Percentiles rank a stretch among this genome's conserved stretches.
These are phyloP conservation scores for Euproctis similis DNA, from an alignment of 2,888 invertebrate species.

Conservation along the genomic window DNA sequence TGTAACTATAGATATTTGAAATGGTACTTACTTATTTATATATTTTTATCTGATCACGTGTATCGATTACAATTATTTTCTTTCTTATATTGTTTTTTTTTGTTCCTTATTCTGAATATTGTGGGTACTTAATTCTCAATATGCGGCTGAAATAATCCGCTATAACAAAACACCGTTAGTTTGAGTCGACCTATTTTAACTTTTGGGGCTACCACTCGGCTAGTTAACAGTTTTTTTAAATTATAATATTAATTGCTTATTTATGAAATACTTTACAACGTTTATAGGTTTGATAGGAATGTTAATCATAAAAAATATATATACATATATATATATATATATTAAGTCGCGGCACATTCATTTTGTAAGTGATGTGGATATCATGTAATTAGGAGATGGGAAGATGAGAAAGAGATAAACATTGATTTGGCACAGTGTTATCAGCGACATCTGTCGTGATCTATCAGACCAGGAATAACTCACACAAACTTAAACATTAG, in stretches of 20 bases:
- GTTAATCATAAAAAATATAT: no score
- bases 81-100: slow-evolving; percentile 6
- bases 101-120: slow-evolving; percentile 4
- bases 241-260: background rate
- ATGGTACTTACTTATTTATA: slow-evolving; percentile 18
- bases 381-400: slow-evolving; percentile 54
- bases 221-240: slow-evolving; percentile 1
- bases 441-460: slow-evolving; percentile 68
- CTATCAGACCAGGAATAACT: slow-evolving; percentile 51
- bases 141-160: slow-evolving; percentile 1
- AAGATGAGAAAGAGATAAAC: slow-evolving; percentile 43
- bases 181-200: slow-evolving; percentile 1
- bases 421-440: slow-evolving; percentile 62
- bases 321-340: no score
- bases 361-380: slow-evolving; percentile 34
- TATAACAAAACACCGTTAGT: slow-evolving; percentile 1
- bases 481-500: no score
- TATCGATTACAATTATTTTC: slow-evolving; percentile 16
- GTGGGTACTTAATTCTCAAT: slow-evolving; percentile 4
- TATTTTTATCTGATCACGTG: slow-evolving; percentile 17
- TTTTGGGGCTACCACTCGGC: background rate
- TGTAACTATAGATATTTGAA: slow-evolving; percentile 36
- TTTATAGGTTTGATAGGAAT: no score
- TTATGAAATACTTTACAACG: no score
- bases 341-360: no score